Base-by-base conservation (phyloP, 1,140 invertebrate species). In the Gonatopus flavifemur region DNA sequence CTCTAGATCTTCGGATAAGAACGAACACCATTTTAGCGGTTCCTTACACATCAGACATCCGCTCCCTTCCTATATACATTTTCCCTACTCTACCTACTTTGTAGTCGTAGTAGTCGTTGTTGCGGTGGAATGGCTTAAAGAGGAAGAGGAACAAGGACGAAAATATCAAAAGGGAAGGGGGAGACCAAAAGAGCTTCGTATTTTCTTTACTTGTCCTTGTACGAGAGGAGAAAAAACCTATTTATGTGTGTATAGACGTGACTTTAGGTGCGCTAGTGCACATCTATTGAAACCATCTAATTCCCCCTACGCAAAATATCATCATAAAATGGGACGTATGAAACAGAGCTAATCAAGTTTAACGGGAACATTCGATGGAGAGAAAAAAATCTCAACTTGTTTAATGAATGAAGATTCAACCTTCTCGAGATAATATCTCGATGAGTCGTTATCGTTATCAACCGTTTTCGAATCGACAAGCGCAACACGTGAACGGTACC, bases 31-130 rank as follows among this genome's bases (percentile, higher is more conserved):
- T 78, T 78, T 78, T 78, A 78, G 76, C 76, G 75, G 76, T 78
- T 78, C 76, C 76, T 78, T 78, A 78, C 76, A 77, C 76, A 77
- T 68, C 74, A 77, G 72, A 78, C 74, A 77, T 77, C 74, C 75
- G 75, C 43, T 60, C 54, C 59, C 38, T 62, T 61, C 59, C 59
- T 53, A 49, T 56, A 45, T 50, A 20, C 22, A 37, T 19, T 28
- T 49, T n/a, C n/a, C n/a, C n/a, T 22, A 15, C 40, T 6, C 32
- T 33, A 8, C 32, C 32, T 13, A 4, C n/a, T 33, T 15, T 33
- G 9, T 13, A 7, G 25, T 28, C 5, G 33, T 16, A 13, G 32
- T 30, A 45, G 21, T 13, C 41, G 38, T 25, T 18, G 9, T n/a
- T 15, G 16, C 12, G 5, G 33, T 4, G 31, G 21, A 38, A 41